A percentile compares a stretch with the other conserved stretches of the same genome.
Evolutionary conservation across 2,797 vertebrate genomes (phyloP).

Genomic region (Saxicola maurus): DNA sequence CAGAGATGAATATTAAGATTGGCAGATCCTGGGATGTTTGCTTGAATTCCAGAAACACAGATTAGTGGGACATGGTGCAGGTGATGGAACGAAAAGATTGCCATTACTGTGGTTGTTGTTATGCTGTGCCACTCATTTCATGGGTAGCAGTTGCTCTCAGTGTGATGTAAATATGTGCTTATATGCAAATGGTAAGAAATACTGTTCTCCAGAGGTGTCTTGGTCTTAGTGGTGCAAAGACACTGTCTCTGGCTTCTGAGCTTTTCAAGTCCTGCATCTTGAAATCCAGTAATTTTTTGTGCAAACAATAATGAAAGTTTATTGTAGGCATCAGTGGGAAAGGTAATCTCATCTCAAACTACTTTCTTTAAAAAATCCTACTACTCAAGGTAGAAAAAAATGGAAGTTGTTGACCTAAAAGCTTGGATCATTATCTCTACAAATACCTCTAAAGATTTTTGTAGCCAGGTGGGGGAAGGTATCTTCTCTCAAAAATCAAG

Average conservation of each 20-base stretch:
- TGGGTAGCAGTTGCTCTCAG: not conserved
- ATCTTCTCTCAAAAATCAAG: not conserved
- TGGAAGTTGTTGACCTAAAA: not conserved
- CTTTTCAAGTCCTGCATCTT: not conserved
- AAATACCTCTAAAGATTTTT: rapidly evolving
- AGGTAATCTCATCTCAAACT: not conserved
- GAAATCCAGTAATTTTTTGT: not conserved
- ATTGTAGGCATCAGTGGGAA: not conserved
- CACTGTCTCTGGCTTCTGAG: not conserved
- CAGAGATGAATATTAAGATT: not conserved
- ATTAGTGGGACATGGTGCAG: not conserved
- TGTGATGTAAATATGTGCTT: not conserved
- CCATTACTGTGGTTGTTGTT: not conserved
- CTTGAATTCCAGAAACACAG: not conserved
- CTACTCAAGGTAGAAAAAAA: not conserved
- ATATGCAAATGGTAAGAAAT: not conserved
- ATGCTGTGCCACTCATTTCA: not conserved
- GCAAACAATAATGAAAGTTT: not conserved
- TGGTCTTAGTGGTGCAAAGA: not conserved
- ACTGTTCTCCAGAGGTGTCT: not conserved
- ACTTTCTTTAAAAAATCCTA: not conserved
- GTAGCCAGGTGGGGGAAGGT: not conserved
- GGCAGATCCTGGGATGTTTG: not conserved
- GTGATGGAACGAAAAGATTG: not conserved
- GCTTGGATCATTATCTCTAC: not conserved